Percentiles rank a stretch among this genome's conserved stretches.
These are phyloP conservation scores for Cataglyphis livida DNA, from an alignment of 2,888 invertebrate species.

Conservation along the genomic window DNA sequence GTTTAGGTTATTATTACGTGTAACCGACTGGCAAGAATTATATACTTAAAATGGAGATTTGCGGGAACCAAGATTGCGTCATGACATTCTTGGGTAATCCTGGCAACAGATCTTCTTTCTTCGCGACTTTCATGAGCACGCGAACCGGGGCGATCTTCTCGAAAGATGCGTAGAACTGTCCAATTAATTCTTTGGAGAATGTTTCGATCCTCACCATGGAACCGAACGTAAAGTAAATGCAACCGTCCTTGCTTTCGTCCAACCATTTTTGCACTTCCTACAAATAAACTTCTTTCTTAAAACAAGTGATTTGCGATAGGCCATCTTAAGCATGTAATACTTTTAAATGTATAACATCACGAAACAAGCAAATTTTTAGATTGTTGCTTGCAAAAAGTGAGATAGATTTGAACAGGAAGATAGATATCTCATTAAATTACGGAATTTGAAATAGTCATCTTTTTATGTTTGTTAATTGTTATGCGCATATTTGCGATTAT, in stretches of 20 bases:
- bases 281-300: not conserved
- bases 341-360: not conserved
- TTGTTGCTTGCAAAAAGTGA: not conserved
- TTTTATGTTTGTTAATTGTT: not conserved
- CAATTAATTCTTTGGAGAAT: conserved; percentile 73
- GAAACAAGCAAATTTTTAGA: not conserved
- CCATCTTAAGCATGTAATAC: not conserved
- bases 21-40: not conserved
- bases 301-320: not conserved
- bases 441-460: not conserved
- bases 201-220: conserved; percentile 83
- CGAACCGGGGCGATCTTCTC: conserved; percentile 80
- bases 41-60: conserved; percentile 79
- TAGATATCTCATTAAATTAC: not conserved
- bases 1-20: not conserved
- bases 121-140: conserved; percentile 80
- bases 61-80: conserved; percentile 79
- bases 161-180: conserved; percentile 77
- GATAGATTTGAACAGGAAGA: not conserved
- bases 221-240: conserved; percentile 82
- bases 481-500: not conserved
- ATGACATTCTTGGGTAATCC: conserved; percentile 82
- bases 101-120: conserved; percentile 76
- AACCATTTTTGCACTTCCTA: conserved; percentile 82
- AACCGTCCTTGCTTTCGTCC: conserved; percentile 80